Base-by-base conservation (phyloP, 2,888 invertebrate species). In the Tinea semifulvella region DNA sequence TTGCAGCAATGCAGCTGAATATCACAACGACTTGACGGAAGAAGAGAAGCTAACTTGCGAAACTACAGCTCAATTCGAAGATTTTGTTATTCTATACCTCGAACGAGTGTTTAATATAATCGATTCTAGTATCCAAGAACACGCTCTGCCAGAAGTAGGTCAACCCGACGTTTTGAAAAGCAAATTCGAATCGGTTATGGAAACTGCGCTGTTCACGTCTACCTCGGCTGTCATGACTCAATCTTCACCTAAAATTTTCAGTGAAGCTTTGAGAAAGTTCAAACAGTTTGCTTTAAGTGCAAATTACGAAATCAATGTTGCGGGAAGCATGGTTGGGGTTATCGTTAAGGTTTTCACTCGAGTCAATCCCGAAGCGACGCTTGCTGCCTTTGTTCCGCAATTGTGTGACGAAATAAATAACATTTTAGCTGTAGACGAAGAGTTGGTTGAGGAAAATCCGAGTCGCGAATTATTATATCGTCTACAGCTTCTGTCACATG, bases 41-140 rank as follows among this genome's bases (percentile, higher is more conserved):
- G 88, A 90, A 47, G 95, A 96, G 58, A 75, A 85, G 14, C 63
- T 85, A 16, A 82, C 88, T 2, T 94, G 94, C 64, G 89, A 90
- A 51, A 88, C 90, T 1, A 92, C 94, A 0, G 92, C 93, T 1
- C 88, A 89, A 53, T 88, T 96, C 54, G 95, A 96, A 70, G 94
- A 95, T 61, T 96, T 96, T 59, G 87, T 96, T 1, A 68, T 94
- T 2, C 89, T 94, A 57, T 91, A 94, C 58, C 72, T 96, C 53
- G 94, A 95, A 57, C 86, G 89, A 57, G 77, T 90, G 48, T 89
- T 90, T 57, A 64, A 77, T 1, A 84, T 91, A 49, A 87, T 91
- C 27, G 90, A 91, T 53, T 88, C 88, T 1, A 88, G 87, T 53
- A 83, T 87, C 0, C 67, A 88, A 47, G 90, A 90, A 55, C 85